Evolutionary conservation across 2,797 vertebrate species (phyloP), one percentile per base, ranked within the genome.

Genomic region (Ataeniobius toweri): DNA sequence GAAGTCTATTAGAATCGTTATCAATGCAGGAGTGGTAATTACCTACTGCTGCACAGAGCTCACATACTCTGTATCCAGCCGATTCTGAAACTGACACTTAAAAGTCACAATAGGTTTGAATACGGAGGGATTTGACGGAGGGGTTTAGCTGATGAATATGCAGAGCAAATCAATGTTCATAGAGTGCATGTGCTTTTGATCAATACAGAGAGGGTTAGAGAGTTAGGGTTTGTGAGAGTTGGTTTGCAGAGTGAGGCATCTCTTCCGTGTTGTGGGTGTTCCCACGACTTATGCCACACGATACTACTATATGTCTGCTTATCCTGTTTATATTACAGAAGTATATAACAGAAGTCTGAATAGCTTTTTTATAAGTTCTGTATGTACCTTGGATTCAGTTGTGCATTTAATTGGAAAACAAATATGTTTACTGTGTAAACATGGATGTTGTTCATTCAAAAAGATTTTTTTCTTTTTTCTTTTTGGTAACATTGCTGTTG

Each of bases 1-100:
- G 85, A 92, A 90, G 93, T 94, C 93, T 93, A 93, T 94, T 93
- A 91, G 92, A 89, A 88, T 80, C 83, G 89, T 92, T 93, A 93
- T 94, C 85, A 86, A 91, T 94, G 92, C 83, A 89, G 83, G 83
- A 84, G 81, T 78, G 73, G 90, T 94, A 94, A 94, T 95, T 92
- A 94, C 87, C 89, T 83, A 84, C 85, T 51, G 78, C 85, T 73
- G 85, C 70, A 53, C 44, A 31, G 16, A 16, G 68, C 84, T 80
- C 79, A 70, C 81, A 81, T 50, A 56, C 86, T 85, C 85, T 89
- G 86, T 79, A 85, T 87, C 86, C 82, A 58, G 76, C 81, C 80
- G 44, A 68, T 79, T 86, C 76, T 89, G 84, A 76, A 73, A 78
- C 58, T 78, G 83, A 87, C 83, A 80, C 86, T 89, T 87, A 67